Evolutionary conservation across 2,888 invertebrate species (phyloP).

Genomic region (Sinodicranocentrus sp.): DNA sequence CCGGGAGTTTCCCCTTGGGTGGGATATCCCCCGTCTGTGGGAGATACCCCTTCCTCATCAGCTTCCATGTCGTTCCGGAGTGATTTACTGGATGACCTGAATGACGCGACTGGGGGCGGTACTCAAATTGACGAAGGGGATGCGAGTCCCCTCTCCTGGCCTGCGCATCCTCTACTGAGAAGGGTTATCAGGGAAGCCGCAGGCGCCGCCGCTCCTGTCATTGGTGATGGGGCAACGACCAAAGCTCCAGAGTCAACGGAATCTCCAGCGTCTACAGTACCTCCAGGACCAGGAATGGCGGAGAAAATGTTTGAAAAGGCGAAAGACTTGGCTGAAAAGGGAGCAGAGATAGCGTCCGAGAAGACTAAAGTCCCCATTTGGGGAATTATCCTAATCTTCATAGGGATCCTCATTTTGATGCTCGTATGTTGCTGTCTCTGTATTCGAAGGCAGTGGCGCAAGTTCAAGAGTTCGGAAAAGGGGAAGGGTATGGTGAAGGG

Average conservation of each 20-base stretch:
- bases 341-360: constrained; percentile 71
- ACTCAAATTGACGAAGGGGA: constrained; percentile 36
- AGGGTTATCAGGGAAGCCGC: constrained; percentile 41
- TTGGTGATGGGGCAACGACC: constrained; percentile 58
- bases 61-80: constrained; percentile 67
- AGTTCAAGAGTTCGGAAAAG: constrained; percentile 72
- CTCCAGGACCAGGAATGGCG: constrained; percentile 69
- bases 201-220: constrained; percentile 23
- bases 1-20: constrained; percentile 30
- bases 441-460: constrained; percentile 74
- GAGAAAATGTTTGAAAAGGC: constrained; percentile 67
- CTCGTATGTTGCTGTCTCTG: constrained; percentile 71
- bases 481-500: constrained; percentile 73
- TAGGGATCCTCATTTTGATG: constrained; percentile 73
- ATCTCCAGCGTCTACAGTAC: constrained; percentile 61
- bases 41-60: constrained; percentile 14
- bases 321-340: constrained; percentile 69
- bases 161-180: constrained; percentile 49
- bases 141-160: constrained; percentile 17
- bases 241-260: constrained; percentile 64
- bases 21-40: background rate
- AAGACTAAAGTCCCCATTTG: constrained; percentile 75
- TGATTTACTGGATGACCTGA: constrained; percentile 63
- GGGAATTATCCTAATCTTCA: constrained; percentile 74
- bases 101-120: constrained; percentile 28